phyloP scores from a whole-genome alignment of 1,140 invertebrate genomes.

The Diorhabda elongata region DNA sequence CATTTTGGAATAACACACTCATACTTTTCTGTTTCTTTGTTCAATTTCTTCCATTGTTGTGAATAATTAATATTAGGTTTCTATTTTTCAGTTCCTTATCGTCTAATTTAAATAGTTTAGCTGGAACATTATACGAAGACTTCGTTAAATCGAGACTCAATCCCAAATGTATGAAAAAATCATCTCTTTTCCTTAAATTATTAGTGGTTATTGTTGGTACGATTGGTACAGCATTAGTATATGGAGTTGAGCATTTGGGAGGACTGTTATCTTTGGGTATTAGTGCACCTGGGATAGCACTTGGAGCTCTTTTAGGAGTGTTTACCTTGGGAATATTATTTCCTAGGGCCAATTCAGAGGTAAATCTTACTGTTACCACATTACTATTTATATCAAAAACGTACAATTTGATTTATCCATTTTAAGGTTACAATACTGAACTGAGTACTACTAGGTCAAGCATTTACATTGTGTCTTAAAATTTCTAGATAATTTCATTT shows the following conservation, averaged over 20 bases:
- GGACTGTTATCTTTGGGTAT: constrained; percentile 58
- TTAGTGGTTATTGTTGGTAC: constrained; percentile 57
- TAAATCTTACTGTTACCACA: constrained; percentile 31
- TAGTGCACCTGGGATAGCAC: constrained; percentile 59
- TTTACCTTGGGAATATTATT: constrained; percentile 66
- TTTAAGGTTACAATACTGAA: no score
- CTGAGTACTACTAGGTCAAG: no score
- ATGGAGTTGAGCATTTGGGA: constrained; percentile 59
- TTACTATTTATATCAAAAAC: no score
- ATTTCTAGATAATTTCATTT: no score
- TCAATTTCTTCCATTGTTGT: no score
- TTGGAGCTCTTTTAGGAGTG: constrained; percentile 61
- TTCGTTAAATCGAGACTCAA: constrained; percentile 51
- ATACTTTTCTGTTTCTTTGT: no score
- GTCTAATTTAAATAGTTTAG: constrained; percentile 60
- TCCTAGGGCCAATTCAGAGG: constrained; percentile 58
- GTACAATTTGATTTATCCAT: no score
- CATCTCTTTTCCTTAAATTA: constrained; percentile 54
- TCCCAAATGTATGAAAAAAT: constrained; percentile 46
- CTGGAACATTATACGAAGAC: constrained; percentile 66
- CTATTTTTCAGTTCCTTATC: constrained; percentile 57
- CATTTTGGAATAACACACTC: no score
- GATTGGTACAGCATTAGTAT: constrained; percentile 56
- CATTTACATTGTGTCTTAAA: no score
- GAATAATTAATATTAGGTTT: no score